phyloP scores from a whole-genome alignment of 2,888 invertebrate species.

The Unio delphinus region DNA sequence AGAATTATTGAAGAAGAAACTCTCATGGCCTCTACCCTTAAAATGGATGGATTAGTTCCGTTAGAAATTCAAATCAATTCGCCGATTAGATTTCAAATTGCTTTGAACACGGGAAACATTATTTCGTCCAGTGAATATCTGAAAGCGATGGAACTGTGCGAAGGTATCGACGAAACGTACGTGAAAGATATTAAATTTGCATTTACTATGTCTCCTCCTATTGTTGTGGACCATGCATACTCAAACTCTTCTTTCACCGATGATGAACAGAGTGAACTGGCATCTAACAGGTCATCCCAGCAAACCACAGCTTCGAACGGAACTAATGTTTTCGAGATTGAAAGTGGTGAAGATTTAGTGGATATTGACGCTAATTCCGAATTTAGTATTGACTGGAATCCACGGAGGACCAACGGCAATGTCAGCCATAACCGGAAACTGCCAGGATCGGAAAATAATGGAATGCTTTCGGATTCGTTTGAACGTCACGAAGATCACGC shows the following conservation, averaged over 20 bases:
- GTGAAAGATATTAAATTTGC: slow-evolving; percentile 39
- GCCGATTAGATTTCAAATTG: slow-evolving; percentile 33
- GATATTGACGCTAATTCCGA: slow-evolving; percentile 29
- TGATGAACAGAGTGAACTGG: slow-evolving; percentile 15
- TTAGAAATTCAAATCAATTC: slow-evolving; percentile 34
- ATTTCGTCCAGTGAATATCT: slow-evolving; percentile 24
- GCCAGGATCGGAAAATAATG: no score
- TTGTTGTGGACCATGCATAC: not conserved
- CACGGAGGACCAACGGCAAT: not conserved
- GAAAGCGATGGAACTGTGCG: slow-evolving; percentile 30
- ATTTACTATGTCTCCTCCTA: slow-evolving; percentile 20
- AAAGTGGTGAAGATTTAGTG: slow-evolving; percentile 20
- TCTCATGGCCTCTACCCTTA: slow-evolving; percentile 34
- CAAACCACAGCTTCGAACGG: slow-evolving; percentile 16
- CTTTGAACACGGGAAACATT: slow-evolving; percentile 30
- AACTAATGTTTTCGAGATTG: slow-evolving; percentile 19
- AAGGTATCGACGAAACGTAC: slow-evolving; percentile 22
- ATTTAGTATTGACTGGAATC: slow-evolving; percentile 34
- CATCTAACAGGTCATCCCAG: slow-evolving; percentile 23
- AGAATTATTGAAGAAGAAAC: slow-evolving; percentile 33
- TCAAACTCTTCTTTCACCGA: slow-evolving; percentile 20
- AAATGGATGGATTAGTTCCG: slow-evolving; percentile 24
- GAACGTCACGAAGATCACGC: no score
- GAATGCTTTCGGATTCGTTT: no score
- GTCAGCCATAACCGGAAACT: no score